Conservation (phyloP, 2,797 vertebrate species). For the Capromys pilorides region DNA sequence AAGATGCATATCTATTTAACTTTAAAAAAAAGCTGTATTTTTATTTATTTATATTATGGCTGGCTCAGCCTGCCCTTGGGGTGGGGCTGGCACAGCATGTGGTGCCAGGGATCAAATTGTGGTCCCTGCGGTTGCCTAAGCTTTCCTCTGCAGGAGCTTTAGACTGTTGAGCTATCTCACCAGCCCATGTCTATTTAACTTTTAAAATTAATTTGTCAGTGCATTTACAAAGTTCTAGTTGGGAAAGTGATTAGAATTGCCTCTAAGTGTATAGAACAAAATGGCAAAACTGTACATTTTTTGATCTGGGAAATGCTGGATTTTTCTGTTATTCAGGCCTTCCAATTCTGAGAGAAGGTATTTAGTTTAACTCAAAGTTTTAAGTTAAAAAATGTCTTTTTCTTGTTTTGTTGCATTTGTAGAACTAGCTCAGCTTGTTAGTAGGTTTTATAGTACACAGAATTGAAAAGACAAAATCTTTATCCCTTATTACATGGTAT, state of each 20-base stretch:
- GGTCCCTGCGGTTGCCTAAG: too few species aligned
- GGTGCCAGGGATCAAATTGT: too few species aligned
- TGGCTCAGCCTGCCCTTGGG: too few species aligned
- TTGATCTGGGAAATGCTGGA: background rate
- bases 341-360: background rate
- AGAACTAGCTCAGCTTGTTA: background rate
- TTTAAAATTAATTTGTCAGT: background rate
- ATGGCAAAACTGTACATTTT: background rate
- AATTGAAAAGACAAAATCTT: slow-evolving; percentile 9
- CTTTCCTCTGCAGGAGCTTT: too few species aligned
- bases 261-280: background rate
- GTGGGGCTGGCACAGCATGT: too few species aligned
- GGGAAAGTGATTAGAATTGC: background rate
- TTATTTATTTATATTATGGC: too few species aligned
- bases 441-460: background rate
- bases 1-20: background rate
- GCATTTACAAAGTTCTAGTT: background rate
- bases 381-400: background rate
- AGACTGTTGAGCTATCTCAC: too few species aligned
- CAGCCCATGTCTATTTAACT: too few species aligned
- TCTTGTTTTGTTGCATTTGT: background rate
- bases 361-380: background rate
- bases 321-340: background rate
- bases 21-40: background rate
- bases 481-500: background rate